Conservation (phyloP, 2,113 vertebrate genomes). For the Thryonomys swinderianus region DNA sequence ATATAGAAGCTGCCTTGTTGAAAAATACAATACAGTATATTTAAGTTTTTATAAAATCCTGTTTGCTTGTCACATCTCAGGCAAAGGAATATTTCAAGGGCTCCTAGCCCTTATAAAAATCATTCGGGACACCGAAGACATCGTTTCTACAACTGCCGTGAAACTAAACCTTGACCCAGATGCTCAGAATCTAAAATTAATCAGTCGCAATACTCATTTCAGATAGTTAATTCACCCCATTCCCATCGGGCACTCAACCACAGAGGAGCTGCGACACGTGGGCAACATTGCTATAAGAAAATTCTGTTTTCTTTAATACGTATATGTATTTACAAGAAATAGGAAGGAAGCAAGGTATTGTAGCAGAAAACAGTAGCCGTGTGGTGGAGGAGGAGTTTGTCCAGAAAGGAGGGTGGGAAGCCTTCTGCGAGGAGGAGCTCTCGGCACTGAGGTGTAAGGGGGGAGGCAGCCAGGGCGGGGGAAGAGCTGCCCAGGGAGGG, state of each 20-base stretch:
- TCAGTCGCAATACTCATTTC: constrained; percentile 25
- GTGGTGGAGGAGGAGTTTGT: background rate
- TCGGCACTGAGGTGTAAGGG: background rate
- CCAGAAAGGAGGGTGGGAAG: background rate
- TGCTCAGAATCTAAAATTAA: constrained; percentile 71
- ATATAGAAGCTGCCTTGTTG: background rate
- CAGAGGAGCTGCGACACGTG: background rate
- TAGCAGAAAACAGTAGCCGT: background rate
- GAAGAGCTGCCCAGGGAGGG: background rate
- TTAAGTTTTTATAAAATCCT: background rate
- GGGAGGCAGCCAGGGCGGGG: background rate
- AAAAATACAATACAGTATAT: background rate
- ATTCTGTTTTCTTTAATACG: background rate
- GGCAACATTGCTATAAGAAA: background rate
- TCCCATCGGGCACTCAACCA: background rate
- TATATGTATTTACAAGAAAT: background rate
- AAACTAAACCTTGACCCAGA: constrained; percentile 75
- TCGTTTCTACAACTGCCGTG: constrained; percentile 68
- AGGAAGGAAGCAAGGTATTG: background rate
- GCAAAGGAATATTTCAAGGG: constrained; percentile 3
- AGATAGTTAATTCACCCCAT: constrained; percentile 51
- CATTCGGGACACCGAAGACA: constrained; percentile 68
- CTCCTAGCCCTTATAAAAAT: constrained; percentile 44
- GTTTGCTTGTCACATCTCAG: constrained; percentile 34
- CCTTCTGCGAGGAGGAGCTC: background rate